Percentiles rank a stretch among this genome's conserved stretches.
phyloP scores from a whole-genome alignment of 2,888 invertebrate species.

The Pachycephus smyrnensis region DNA sequence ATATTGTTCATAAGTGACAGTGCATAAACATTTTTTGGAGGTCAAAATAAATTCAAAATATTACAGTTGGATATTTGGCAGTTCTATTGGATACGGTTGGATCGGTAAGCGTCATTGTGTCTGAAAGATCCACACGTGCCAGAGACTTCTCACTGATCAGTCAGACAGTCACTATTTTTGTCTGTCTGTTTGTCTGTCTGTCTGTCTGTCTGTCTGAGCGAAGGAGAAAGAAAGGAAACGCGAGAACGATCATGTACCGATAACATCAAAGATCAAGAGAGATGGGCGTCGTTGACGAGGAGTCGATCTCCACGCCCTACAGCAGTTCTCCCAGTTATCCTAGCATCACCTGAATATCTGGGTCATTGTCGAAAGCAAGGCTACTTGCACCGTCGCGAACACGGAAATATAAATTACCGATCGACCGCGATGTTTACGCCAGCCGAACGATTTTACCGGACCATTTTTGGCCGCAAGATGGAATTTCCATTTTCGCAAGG shows the following conservation, averaged over 20 bases:
- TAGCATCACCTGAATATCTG: conserved; percentile 16
- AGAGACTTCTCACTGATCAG: neutral
- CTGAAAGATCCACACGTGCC: neutral
- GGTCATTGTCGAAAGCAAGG: conserved; percentile 39
- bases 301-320: conserved; percentile 4
- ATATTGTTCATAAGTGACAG: neutral
- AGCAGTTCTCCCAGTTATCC: neutral
- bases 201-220: neutral
- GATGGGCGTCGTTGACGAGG: neutral
- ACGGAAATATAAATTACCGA: conserved; percentile 9
- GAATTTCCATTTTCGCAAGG: neutral
- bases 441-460: neutral
- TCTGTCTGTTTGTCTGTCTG: no score
- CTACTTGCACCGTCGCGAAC: conserved; percentile 6
- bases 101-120: neutral
- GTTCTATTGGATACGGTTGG: neutral
- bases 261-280: neutral
- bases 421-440: conserved; percentile 2
- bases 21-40: neutral
- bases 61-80: neutral
- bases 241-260: neutral
- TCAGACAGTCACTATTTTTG: neutral
- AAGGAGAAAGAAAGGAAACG: neutral
- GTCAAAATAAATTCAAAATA: neutral
- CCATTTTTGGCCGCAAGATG: neutral